Conservation (phyloP, 2,113 vertebrate species). For the Sphyrna mokarran region DNA sequence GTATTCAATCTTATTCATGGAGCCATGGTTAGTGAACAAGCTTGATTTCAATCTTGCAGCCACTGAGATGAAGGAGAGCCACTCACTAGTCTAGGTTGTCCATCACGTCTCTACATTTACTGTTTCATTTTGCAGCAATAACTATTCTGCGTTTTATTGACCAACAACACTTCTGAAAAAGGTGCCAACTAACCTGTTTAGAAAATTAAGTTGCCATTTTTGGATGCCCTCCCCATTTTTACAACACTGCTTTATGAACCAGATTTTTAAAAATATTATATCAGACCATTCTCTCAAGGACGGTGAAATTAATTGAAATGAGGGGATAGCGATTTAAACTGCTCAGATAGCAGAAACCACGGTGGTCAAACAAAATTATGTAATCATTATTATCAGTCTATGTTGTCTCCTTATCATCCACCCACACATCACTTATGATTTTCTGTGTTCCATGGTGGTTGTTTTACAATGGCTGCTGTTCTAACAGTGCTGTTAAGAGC, state of each 20-base stretch:
- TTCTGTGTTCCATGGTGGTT: background rate
- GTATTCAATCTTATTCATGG: no score
- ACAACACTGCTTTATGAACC: background rate
- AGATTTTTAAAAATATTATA: background rate
- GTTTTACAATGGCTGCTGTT: background rate
- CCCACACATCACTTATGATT: slow-evolving; percentile 20
- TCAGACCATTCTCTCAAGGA: background rate
- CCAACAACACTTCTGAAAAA: background rate
- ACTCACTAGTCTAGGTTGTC: no score
- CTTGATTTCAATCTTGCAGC: no score
- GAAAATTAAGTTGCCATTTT: background rate
- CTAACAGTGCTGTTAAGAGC: background rate
- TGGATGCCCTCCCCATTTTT: background rate
- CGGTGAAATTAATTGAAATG: background rate
- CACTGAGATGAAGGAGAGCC: no score
- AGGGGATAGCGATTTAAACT: background rate
- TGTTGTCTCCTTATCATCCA: slow-evolving; percentile 6
- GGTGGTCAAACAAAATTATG: background rate
- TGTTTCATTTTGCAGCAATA: background rate
- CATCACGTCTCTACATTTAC: background rate
- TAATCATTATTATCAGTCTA: slow-evolving; percentile 29
- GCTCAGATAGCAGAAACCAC: background rate
- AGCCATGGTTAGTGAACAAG: no score
- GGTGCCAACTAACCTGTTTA: background rate
- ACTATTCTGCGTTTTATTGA: background rate